Conservation (phyloP, 2,113 vertebrate species). For the Gymnorhina tibicen region DNA sequence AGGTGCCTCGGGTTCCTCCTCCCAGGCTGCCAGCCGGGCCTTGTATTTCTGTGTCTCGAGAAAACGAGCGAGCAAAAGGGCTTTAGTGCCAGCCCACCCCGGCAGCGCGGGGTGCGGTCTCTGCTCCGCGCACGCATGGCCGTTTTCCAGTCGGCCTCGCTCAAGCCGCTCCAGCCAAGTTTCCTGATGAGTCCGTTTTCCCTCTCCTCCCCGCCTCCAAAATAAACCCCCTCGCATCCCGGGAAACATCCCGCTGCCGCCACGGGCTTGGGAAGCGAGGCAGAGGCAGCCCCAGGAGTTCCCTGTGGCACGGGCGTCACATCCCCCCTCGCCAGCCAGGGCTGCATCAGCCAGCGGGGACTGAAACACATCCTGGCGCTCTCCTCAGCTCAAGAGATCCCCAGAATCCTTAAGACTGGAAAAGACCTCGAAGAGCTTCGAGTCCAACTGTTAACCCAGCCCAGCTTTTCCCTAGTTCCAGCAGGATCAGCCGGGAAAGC, state of each 20-base stretch:
- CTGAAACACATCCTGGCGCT: not conserved
- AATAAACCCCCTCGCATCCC: not conserved
- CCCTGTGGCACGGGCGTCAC: not conserved
- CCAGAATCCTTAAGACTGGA: not conserved
- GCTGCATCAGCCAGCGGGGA: not conserved
- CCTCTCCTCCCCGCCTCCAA: not conserved
- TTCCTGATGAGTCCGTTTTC: not conserved
- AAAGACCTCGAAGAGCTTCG: fast-evolving
- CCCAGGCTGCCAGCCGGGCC: not conserved
- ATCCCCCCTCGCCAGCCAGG: not conserved
- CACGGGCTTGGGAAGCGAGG: not conserved
- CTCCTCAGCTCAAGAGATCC: not conserved
- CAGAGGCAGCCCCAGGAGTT: not conserved
- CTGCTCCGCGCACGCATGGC: not conserved
- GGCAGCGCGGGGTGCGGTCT: not conserved
- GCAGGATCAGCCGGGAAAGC: not conserved
- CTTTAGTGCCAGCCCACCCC: not conserved
- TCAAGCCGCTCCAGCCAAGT: not conserved
- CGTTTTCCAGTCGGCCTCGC: not conserved
- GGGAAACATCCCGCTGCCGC: not conserved
- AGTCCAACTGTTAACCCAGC: not conserved
- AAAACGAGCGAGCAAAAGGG: fast-evolving
- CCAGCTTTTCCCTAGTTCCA: not conserved
- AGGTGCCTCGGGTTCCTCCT: not conserved
- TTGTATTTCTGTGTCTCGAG: not conserved